phyloP scores from a whole-genome alignment of 2,888 invertebrate genomes.

The Protophormia terraenovae region DNA sequence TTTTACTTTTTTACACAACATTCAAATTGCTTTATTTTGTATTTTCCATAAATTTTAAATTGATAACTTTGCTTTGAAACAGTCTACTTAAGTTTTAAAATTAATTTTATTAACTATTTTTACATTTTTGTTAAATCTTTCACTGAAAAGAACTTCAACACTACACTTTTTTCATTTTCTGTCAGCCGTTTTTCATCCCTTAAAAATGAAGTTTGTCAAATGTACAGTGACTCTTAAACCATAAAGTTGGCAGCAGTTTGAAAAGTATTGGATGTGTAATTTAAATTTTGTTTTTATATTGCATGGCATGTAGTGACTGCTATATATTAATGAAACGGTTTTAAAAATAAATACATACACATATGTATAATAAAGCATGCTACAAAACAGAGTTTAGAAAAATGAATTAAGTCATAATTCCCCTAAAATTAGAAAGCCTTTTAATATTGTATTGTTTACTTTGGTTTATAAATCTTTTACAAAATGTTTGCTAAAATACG shows the following conservation, averaged over 20 bases:
- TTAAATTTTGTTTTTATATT: neutral
- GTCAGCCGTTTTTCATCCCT: conserved; percentile 55
- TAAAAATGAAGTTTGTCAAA: conserved; percentile 39
- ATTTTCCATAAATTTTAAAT: neutral
- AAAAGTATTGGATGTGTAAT: neutral
- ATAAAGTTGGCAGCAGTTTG: neutral
- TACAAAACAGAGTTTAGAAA: no score
- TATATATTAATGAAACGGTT: no score
- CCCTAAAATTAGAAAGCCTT: no score
- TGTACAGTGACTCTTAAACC: conserved; percentile 1
- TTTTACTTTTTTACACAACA: neutral
- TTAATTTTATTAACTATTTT: conserved; percentile 27
- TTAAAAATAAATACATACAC: no score
- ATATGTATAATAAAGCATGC: no score
- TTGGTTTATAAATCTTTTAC: no score
- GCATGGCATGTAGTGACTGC: no score
- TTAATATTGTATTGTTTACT: no score
- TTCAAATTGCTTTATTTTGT: neutral
- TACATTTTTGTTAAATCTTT: conserved; percentile 30
- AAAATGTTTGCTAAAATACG: no score
- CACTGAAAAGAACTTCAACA: conserved; percentile 39
- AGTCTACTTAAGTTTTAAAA: neutral
- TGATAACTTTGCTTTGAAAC: neutral
- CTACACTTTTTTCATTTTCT: conserved; percentile 33
- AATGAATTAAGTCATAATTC: no score